Base-by-base conservation (phyloP, 2,113 vertebrate genomes). In the Pantherophis guttatus region DNA sequence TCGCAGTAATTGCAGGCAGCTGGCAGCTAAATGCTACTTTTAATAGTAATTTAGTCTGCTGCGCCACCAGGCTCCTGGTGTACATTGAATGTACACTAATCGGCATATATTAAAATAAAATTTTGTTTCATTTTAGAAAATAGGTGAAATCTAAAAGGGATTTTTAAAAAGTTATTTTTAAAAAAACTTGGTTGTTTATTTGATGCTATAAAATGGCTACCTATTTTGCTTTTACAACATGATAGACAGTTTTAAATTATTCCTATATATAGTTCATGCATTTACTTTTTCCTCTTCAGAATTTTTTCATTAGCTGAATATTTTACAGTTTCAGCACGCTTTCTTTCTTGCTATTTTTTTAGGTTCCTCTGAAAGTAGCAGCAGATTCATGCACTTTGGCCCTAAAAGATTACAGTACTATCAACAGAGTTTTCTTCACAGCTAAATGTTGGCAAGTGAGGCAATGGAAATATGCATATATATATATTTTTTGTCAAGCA, bases 381-480 rank as follows among this genome's bases (percentile, higher is more conserved):
- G 8, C 11, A 62, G 53, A 24, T 52, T 29, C 54, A 53, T 33
- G 55, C 53, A 87, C 44, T n/a, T 26, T 65, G 8, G 29, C 75
- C 88, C 58, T 86, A 90, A 90, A 62, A 62, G 39, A 90, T 62
- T 90, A 86, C 48, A 62, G 88, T 48, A 52, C 55, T 53, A 90
- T 62, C 86, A 53, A 92, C 50, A 90, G 81, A 57, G 93, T 93
- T 90, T 62, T 93, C 5, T 33, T 86, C 54, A 93, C 24, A 91
- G 94, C 24, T 33, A 86, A 55, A 26, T 39, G 57, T 90, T 94
- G 89, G 89, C 89, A 62, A 94, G 95, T 50, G 86, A 95, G 91
- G 92, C 94, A 95, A 90, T 92, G 94, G 95, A 96, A 94, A 94
- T 94, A 59, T 94, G 9, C n/a, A 87, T 44, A 44, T 57, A 87